A percentile compares a stretch with the other conserved stretches of the same genome.
Conservation (phyloP, 2,797 vertebrate genomes). For the Anguilla anguilla region DNA sequence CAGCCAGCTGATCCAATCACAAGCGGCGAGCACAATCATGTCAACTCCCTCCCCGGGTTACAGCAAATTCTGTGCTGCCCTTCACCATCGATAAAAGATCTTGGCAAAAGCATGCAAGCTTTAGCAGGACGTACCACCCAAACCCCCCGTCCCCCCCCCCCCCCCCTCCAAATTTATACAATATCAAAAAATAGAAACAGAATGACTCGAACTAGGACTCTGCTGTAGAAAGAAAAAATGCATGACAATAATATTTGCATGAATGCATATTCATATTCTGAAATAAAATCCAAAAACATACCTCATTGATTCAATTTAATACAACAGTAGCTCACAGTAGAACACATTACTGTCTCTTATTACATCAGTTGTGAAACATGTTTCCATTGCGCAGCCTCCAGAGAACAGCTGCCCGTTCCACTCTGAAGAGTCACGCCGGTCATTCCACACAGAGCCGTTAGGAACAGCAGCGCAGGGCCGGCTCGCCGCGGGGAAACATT, state of each 20-base stretch:
- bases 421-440: neutral
- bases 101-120: neutral
- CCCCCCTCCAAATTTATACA: neutral
- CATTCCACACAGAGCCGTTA: slow-evolving; percentile 35
- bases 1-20: neutral
- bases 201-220: neutral
- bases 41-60: neutral
- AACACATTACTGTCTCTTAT: neutral
- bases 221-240: neutral
- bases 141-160: neutral
- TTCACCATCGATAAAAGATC: neutral
- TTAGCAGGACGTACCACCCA: neutral
- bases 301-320: neutral
- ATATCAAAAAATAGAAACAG: neutral
- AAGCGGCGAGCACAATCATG: neutral
- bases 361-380: neutral
- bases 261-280: neutral
- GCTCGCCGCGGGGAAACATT: slow-evolving; percentile 3
- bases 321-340: neutral
- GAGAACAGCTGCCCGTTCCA: slow-evolving; percentile 17
- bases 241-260: neutral
- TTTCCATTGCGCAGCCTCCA: neutral
- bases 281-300: neutral
- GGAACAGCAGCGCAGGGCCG: slow-evolving; percentile 14
- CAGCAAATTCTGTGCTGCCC: neutral